Conservation (phyloP, 2,797 vertebrate species). For the Sebastes minor region DNA sequence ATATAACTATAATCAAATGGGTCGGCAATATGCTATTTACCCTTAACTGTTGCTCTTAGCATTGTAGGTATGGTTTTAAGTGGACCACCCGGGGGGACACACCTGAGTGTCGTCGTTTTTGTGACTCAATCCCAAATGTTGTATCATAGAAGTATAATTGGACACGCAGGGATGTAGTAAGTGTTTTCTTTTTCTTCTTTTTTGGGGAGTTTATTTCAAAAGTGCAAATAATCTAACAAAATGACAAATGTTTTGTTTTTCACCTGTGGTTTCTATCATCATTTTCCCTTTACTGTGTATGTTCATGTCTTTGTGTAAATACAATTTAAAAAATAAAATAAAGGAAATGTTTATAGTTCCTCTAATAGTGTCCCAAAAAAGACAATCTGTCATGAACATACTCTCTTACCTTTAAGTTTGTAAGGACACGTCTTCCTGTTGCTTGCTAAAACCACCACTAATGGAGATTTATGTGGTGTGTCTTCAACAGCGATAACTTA, state of each 20-base stretch:
- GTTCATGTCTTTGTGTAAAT: not conserved
- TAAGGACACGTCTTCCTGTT: not conserved
- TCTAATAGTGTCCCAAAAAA: not conserved
- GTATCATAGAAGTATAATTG: not conserved
- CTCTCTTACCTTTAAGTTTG: not conserved
- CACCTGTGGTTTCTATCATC: fast-evolving
- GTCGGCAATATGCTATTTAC: not conserved
- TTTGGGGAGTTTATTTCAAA: not conserved
- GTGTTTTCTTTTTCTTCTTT: not conserved
- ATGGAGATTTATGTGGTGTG: not conserved
- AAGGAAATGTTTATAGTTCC: not conserved
- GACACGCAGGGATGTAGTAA: not conserved
- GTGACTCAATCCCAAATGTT: not conserved
- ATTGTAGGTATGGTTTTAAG: not conserved
- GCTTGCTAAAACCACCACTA: not conserved
- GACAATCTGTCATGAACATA: not conserved
- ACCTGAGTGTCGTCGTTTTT: not conserved
- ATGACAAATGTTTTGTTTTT: not conserved
- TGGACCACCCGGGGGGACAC: too few species aligned
- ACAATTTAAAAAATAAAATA: not conserved
- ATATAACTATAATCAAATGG: too few species aligned
- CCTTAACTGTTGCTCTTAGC: not conserved
- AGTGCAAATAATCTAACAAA: not conserved
- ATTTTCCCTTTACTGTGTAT: not conserved
- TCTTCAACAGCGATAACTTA: not conserved